Base-by-base conservation (phyloP, 2,888 invertebrate genomes). In the Schrankia costaestrigalis region DNA sequence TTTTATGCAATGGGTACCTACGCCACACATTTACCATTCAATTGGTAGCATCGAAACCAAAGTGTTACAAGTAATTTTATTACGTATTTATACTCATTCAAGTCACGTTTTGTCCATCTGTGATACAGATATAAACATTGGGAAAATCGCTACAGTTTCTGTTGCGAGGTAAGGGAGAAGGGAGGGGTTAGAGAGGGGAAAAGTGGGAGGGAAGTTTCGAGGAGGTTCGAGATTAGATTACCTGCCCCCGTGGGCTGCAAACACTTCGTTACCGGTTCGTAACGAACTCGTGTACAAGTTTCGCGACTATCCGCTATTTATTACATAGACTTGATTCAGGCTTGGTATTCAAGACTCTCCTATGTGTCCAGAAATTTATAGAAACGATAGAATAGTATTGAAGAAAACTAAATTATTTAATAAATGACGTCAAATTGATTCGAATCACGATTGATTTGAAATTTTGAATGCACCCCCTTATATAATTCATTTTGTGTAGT, bases 211-310 rank as follows among this genome's bases (percentile, higher is more conserved):
- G 35, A 36, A 48, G 59, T 51, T 50, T 42, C 35, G 43, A 35
- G 12, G 6, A 41, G 53, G 46, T 9, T 37, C 37, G 51, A 59
- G 70, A 85, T 84, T 83, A 75, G 75, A 84, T 85, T 85, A 84
- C 83, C 84, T 82, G 79, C 71, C 77, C 77, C 80, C 75, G 69
- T 69, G 71, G 71, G 76, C 64, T 69, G 77, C 79, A 85, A 85
- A 84, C 85, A 84, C 78, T 82, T 84, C 79, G 80, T 83, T 83
- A 83, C 72, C 47, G 58, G 51, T 46, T 30, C 37, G 71, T 76
- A 75, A 77, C 73, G 71, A 79, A 76, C 67, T 67, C 56, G 44
- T 24, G 31, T 42, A 40, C 24, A 41, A 42, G 36, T 45, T 49
- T 38, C 45, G 27, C 49, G 37, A 42, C 42, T 41, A 29, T 15